These are phyloP conservation scores for Flexamia atlantica DNA, from an alignment of 2,888 invertebrate species.

Conservation along the genomic window DNA sequence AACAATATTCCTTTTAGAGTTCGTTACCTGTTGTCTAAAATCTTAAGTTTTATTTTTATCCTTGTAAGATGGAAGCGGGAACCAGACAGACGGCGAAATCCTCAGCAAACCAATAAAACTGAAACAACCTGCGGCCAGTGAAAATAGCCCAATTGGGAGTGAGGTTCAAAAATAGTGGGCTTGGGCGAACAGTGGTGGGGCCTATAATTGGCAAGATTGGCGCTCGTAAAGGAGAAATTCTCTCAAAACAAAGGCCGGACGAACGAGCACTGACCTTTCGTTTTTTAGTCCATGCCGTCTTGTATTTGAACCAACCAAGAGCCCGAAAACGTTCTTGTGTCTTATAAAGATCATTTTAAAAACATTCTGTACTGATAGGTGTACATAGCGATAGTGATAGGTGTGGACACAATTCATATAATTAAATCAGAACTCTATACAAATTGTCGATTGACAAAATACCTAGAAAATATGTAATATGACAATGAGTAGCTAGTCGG, in stretches of 20 bases:
- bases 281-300: conserved; percentile 24
- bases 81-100: background rate
- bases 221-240: conserved; percentile 46
- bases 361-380: conserved; percentile 10
- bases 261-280: conserved; percentile 45
- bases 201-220: conserved; percentile 50
- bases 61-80: background rate
- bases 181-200: background rate
- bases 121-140: background rate
- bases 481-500: no score
- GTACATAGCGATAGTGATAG: no score
- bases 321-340: conserved; percentile 25
- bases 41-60: no score
- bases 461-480: no score
- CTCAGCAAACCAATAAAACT: background rate
- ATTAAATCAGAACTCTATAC: no score
- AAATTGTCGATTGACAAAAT: no score
- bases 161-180: conserved; percentile 53
- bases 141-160: conserved; percentile 54
- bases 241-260: conserved; percentile 40
- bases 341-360: background rate
- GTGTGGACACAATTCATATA: no score
- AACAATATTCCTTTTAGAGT: no score
- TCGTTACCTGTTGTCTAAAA: no score
- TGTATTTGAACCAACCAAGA: conserved; percentile 30